Conservation (phyloP, 2,113 vertebrate genomes). For the Mastomys coucha region DNA sequence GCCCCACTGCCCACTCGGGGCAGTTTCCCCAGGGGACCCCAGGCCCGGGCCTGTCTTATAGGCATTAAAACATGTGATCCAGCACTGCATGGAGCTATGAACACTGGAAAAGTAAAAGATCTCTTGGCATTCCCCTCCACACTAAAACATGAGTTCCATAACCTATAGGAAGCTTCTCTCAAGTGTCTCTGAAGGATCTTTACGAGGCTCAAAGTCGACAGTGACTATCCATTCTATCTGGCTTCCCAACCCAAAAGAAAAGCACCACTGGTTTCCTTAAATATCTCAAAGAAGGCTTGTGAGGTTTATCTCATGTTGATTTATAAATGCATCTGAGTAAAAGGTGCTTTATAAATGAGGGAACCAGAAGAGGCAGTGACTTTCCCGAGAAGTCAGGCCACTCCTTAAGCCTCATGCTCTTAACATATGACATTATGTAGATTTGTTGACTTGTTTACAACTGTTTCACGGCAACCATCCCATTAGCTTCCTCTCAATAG, state of each 20-base stretch:
- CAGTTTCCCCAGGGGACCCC: not conserved
- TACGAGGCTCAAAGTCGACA: not conserved
- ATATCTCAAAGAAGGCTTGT: conserved; percentile 22
- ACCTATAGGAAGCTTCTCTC: not conserved
- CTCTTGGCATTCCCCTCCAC: not conserved
- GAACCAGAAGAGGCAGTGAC: conserved; percentile 37
- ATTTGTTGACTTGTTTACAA: conserved; percentile 38
- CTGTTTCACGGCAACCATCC: not conserved
- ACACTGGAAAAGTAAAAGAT: not conserved
- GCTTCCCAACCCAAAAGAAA: conserved; percentile 40
- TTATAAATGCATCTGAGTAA: conserved; percentile 35
- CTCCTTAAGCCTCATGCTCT: not conserved
- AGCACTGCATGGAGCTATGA: not conserved
- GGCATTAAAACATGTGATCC: not conserved
- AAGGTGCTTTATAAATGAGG: conserved; percentile 26
- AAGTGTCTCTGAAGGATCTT: conserved; percentile 8
- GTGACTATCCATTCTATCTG: not conserved
- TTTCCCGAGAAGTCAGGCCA: not conserved
- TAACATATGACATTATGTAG: not conserved
- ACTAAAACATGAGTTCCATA: not conserved
- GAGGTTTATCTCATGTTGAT: conserved; percentile 53
- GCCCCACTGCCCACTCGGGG: not conserved
- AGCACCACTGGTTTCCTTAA: conserved; percentile 42
- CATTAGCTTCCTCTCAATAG: not conserved
- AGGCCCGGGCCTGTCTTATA: not conserved